Base-by-base conservation (phyloP, 2,888 invertebrate genomes). In the Malthinus flaveolus region DNA sequence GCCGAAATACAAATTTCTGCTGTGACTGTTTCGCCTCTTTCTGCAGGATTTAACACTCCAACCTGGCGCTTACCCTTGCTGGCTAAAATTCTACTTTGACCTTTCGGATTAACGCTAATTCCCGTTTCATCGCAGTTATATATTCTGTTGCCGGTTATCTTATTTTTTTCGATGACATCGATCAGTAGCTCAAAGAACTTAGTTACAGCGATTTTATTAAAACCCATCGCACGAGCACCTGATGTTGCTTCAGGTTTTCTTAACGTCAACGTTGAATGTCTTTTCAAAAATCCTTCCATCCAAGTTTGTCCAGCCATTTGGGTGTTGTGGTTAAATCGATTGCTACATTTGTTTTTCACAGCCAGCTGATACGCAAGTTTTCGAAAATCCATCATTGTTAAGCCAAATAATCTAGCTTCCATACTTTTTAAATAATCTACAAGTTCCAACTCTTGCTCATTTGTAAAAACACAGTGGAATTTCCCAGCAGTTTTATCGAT, bases 271-370 rank as follows among this genome's bases (percentile, higher is more conserved):
- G 6, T 33, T 6, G 33, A 8, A 33, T 82, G 81, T 56, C 82
- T 71, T 56, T 81, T 82, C 15, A 82, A 70, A 70, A 82, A 83
- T 64, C 81, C 81, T 65, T 80, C 77, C 15, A 82, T 80, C 82
- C 82, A 82, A 63, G 81, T 81, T 65, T 81, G 80, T 23, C 82
- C 82, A 0, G 82, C 82, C 81, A 82, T 82, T n/a, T n/a, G n/a
- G n/a, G n/a, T n/a, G 46, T 81, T 66, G 81, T 81, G 66, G 80
- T 81, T 3, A 33, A 33, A 33, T 33, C 7, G 33, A 33, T 33
- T 6, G 33, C 33, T 33, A 33, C 6, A 8, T 7, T 33, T 8
- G 8, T 33, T 33, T 6, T 8, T 6, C 6, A 7, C 33, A 8
- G 82, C 82, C 60, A 82, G 80, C 62, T 82, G 81, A 66, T 80